Conservation (phyloP, 1,140 invertebrate genomes). For the Proctacanthus coquilletti region DNA sequence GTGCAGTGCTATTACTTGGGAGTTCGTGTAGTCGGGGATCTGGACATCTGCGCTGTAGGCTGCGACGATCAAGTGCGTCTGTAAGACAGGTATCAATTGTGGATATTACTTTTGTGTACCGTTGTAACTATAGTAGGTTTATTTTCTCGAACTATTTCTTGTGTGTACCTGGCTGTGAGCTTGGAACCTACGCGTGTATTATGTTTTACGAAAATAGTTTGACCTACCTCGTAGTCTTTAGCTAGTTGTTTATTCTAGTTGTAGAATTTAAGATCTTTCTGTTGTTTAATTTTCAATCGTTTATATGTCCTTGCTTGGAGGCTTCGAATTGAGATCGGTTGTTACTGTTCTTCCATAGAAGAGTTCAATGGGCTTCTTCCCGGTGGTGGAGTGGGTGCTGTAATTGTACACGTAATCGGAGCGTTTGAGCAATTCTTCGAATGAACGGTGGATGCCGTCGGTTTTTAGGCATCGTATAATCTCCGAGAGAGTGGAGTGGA, state of each 20-base stretch:
- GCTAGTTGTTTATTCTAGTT: conserved; percentile 3
- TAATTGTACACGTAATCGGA: conserved; percentile 8
- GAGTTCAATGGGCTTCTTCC: conserved; percentile 5
- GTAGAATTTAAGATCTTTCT: conserved; percentile 3
- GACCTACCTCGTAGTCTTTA: neutral
- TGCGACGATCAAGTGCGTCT: no score
- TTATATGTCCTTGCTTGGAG: conserved; percentile 2
- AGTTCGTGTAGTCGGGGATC: no score
- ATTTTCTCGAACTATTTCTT: no score
- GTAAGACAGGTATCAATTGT: no score
- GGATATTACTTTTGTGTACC: no score
- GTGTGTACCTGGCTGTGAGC: no score
- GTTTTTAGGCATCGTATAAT: conserved; percentile 7
- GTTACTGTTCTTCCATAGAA: conserved; percentile 3
- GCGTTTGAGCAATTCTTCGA: conserved; percentile 5
- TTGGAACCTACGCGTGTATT: conserved; percentile 6
- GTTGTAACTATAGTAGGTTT: no score
- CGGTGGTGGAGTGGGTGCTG: conserved; percentile 5
- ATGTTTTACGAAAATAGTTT: conserved; percentile 5
- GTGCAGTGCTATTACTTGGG: no score
- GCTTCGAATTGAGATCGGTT: neutral
- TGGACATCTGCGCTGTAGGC: no score
- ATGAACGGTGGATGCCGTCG: conserved; percentile 1
- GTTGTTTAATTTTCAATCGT: conserved; percentile 2
- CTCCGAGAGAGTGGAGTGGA: conserved; percentile 10